Base-by-base conservation (phyloP, 2,113 vertebrate genomes). In the Micromys minutus region DNA sequence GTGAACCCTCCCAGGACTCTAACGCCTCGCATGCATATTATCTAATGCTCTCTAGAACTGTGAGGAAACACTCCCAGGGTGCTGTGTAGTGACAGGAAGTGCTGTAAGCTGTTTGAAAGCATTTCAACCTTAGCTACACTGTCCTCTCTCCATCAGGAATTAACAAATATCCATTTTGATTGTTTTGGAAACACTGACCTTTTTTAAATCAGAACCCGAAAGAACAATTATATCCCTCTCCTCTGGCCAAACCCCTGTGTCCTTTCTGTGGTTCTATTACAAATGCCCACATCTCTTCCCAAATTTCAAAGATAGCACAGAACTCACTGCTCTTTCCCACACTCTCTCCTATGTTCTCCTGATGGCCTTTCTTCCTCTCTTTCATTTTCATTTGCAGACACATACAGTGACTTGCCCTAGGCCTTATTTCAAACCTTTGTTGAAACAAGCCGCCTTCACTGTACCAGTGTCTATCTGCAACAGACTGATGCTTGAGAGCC, bases 161-260 rank as follows among this genome's bases (percentile, higher is more conserved):
- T 92, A 76, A 72, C 42, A 90, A n/a, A 89, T 94, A 91, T 93
- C 61, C 61, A 87, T 93, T 89, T 90, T 91, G 77, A 93, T 93
- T 81, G 10, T 67, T 77, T 92, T 65, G 72, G 72, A 89, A 90
- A 96, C 34, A 55, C 1, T 34, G 79, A 15, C 61, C 19, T n/a
- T 50, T 86, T 89, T 95, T 52, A 34, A 81, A 90, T 61, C 26
- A 50, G 67, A 95, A 61, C 31, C 26, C 67, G 17, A 74, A 91
- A 89, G 12, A 42, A 1, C 36, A 88, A 55, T 16, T 52, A 3
- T 45, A 50, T 85, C 63, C 19, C 42, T 92, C 59, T 63, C 26
- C 55, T 50, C 83, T 83, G 15, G 47, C 15, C 47, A 86, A 89
- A 89, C 34, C 36, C 59, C 50, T 59, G 45, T 4, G 42, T 81